Evolutionary conservation across 2,113 vertebrate genomes (phyloP), one percentile per base, ranked within the genome.

Genomic region (Eolophus roseicapilla): DNA sequence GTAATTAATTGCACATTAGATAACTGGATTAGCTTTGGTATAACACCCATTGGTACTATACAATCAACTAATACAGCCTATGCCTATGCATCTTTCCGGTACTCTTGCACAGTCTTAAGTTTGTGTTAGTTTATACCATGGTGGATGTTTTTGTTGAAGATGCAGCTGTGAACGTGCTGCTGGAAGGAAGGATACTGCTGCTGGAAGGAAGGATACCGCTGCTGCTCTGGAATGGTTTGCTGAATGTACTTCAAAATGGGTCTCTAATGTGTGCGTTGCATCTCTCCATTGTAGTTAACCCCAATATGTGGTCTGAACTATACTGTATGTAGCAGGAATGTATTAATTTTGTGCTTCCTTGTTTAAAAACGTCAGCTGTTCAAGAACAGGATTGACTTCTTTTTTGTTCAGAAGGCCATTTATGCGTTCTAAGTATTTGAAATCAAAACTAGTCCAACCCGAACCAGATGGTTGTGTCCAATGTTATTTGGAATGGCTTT

Each of bases 1-100:
- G 98, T 99, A 98, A 98, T 97, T 98, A 97, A 98, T 98, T 99
- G 99, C 98, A 98, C 98, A 98, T 97, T 97, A 95, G 97, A 69
- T 93, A 90, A 95, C 60, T 73, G 59, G 73, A 75, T 85, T 71
- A 82, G 71, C 84, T 71, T 39, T 52, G 19, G 52, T n/a, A 20
- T 81, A 31, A 92, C 92, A 52, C 82, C 91, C 67, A 1, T 29
- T 24, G 81, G 93, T 86, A 82, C 91, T 70, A 27, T 13, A 60
- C 80, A 24, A 37, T 70, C 46, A 28, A 65, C 87, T 76, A 33
- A 11, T 4, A 31, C 79, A 55, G 81, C 46, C 74, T 82, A 41
- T 69, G 82, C 59, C 16, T 71, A 17, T 17, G 62, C 80, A 43
- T 88, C 88, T 50, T 86, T 63, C 33, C 6, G 89, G 85, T 47